Base-by-base conservation (phyloP, 2,113 vertebrate species). In the Heterotilapia buettikoferi region DNA sequence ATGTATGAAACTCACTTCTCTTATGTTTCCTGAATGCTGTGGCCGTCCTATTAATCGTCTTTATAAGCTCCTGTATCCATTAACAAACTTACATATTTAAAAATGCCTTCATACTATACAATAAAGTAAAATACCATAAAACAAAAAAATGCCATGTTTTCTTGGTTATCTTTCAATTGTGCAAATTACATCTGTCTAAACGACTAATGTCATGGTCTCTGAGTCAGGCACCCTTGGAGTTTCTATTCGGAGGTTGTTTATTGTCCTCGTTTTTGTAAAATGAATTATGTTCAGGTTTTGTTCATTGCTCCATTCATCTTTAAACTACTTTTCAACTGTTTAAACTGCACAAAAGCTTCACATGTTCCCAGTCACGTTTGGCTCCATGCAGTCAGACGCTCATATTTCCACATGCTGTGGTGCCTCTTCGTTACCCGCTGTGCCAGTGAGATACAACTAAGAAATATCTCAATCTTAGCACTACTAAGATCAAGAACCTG, bases 401-500 rank as follows among this genome's bases (percentile, higher is more conserved):
- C 31, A 3, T 36, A 12, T 36, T n/a, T 66, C 56, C 56, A 59
- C 61, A 66, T 5, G 18, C 61, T 38, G 61, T 5, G 31, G 2
- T 1, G 57, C 19, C 3, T 36, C 18, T 0, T n/a, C 1, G 0
- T 36, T 66, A 33, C 57, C 8, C 0, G 16, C 59, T 19, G 29
- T 19, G 5, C 16, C 29, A 33, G 29, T 33, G 29, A 61, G 16
- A 19, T 19, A 18, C 6, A 40, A 40, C 4, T 36, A 66, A 1
- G 59, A 7, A 63, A 2, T 63, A 36, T 12, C 59, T 63, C 29
- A 63, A 33, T 33, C 59, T 36, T 1, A 19, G 6, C 29, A 63
- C 31, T 63, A 36, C 59, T 36, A 36, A 36, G 59, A 36, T 36
- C 59, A 36, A 36, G 0, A 63, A 19, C 63, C n/a, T 71, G 63